Evolutionary conservation across 2,797 vertebrate species (phyloP).

Genomic region (Acanthiza pusilla): DNA sequence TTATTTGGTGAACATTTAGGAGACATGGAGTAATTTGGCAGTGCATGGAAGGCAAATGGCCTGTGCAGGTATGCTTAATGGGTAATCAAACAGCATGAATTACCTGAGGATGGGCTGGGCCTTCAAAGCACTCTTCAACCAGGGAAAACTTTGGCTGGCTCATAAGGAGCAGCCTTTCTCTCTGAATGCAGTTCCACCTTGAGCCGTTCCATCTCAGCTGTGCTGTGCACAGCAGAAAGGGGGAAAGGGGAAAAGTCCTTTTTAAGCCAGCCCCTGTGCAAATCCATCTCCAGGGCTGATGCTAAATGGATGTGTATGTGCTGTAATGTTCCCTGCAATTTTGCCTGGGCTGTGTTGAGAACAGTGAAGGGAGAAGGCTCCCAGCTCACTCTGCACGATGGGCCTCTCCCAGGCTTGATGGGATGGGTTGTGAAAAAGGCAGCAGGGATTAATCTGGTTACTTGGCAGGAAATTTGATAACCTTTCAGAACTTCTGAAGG

Average conservation of each 20-base stretch:
- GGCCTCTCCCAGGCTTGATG: not conserved
- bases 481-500: not conserved
- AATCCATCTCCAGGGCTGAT: not conserved
- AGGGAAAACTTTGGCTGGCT: not conserved
- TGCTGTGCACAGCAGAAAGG: not conserved
- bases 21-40: not conserved
- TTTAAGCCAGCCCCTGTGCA: not conserved
- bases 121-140: not conserved
- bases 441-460: not conserved
- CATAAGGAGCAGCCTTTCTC: rapidly evolving
- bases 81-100: not conserved
- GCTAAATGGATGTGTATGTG: not conserved
- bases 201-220: not conserved
- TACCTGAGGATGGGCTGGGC: not conserved
- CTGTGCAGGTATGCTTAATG: not conserved
- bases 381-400: rapidly evolving
- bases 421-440: not conserved
- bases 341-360: not conserved
- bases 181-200: not conserved
- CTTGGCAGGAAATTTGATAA: not conserved
- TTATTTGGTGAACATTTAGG: not conserved
- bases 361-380: not conserved
- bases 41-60: not conserved
- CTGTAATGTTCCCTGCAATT: not conserved
- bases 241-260: not conserved